These are phyloP conservation scores for Adela reaumurella DNA, from an alignment of 2,888 invertebrate genomes.

Conservation along the genomic window DNA sequence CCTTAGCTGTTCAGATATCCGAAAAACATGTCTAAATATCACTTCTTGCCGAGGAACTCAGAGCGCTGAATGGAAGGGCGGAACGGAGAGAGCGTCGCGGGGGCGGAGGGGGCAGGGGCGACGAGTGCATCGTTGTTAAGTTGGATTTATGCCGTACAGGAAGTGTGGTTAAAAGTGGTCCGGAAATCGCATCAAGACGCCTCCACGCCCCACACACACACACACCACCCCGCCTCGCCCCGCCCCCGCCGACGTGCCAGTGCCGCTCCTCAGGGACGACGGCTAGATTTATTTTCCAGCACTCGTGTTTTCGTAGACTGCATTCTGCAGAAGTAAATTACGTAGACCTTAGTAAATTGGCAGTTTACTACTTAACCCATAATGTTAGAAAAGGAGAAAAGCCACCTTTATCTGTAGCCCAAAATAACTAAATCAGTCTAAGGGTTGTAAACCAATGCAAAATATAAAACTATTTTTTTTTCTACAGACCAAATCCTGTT, in stretches of 20 bases:
- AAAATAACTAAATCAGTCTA: too few species aligned
- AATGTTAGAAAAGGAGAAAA: too few species aligned
- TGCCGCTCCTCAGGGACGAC: conserved; percentile 4
- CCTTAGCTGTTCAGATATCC: too few species aligned
- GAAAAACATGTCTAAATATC: too few species aligned
- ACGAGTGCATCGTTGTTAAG: conserved; percentile 22
- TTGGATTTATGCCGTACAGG: conserved; percentile 39
- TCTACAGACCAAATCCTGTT: too few species aligned
- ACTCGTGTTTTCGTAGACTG: neutral
- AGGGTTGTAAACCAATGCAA: too few species aligned
- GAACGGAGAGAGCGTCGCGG: conserved; percentile 10
- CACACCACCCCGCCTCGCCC: conserved; percentile 14
- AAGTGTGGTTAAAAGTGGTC: conserved; percentile 37
- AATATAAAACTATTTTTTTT: too few species aligned
- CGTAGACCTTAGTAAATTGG: too few species aligned
- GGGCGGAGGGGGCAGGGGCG: conserved; percentile 15
- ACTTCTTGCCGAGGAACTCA: too few species aligned
- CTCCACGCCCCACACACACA: conserved; percentile 22
- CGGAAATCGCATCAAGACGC: conserved; percentile 47
- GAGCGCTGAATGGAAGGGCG: too few species aligned
- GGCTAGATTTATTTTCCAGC: neutral
- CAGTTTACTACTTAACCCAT: too few species aligned
- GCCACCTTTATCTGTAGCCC: too few species aligned
- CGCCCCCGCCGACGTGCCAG: conserved; percentile 15
- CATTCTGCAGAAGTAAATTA: neutral